phyloP scores from a whole-genome alignment of 2,888 invertebrate genomes.

The Andricus quercusramuli region DNA sequence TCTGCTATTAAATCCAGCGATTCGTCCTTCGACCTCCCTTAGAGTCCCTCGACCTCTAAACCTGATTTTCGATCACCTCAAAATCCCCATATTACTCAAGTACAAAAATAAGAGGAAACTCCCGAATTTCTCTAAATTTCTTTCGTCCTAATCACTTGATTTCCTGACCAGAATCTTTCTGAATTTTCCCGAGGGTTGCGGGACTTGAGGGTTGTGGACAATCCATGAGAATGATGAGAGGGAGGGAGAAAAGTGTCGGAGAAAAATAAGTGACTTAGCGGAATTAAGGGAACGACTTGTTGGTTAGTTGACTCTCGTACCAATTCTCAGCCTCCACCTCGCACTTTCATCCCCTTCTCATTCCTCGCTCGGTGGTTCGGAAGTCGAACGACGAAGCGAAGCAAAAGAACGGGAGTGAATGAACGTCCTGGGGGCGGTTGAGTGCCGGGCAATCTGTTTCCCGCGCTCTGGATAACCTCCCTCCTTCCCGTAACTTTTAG shows the following conservation, averaged over 20 bases:
- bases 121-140: background rate
- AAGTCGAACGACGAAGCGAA: conserved; percentile 76
- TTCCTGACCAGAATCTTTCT: background rate
- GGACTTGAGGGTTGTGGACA: conserved; percentile 28
- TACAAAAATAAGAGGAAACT: background rate
- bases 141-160: background rate
- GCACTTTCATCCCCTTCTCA: conserved; percentile 45
- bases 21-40: conserved; percentile 16
- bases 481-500: conserved; percentile 59
- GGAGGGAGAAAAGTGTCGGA: conserved; percentile 49
- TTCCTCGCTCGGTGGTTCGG: conserved; percentile 50
- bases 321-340: conserved; percentile 53
- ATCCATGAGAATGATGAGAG: conserved; percentile 51
- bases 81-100: background rate
- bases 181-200: background rate
- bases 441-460: conserved; percentile 76
- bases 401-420: conserved; percentile 79
- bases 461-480: conserved; percentile 77
- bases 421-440: conserved; percentile 78
- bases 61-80: background rate
- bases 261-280: conserved; percentile 59
- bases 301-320: conserved; percentile 69
- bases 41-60: background rate
- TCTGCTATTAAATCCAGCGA: conserved; percentile 11
- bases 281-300: conserved; percentile 76